A percentile compares a stretch with the other conserved stretches of the same genome.
Evolutionary conservation across 2,113 vertebrate genomes (phyloP).

Genomic region (Myodes glareolus): DNA sequence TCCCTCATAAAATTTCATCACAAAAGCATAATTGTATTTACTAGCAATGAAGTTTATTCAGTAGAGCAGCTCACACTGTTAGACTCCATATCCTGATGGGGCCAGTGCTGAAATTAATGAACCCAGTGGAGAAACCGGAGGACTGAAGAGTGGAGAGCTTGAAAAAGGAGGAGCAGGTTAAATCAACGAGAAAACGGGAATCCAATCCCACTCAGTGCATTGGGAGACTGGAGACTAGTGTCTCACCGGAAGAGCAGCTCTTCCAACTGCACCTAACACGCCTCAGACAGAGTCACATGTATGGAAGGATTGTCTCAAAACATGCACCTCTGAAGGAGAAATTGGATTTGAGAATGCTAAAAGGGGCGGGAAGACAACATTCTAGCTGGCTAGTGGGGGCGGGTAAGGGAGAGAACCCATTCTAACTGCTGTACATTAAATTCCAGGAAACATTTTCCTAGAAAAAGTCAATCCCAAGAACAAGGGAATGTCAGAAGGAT

Average conservation of each 20-base stretch:
- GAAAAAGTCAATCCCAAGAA: slow-evolving; percentile 11
- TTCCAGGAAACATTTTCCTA: neutral
- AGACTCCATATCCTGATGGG: neutral
- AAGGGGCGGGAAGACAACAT: neutral
- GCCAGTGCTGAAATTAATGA: slow-evolving; percentile 33
- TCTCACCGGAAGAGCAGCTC: neutral
- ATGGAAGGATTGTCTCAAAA: neutral
- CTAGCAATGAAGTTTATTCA: slow-evolving; percentile 46
- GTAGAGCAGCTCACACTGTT: slow-evolving; percentile 2
- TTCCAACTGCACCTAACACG: neutral
- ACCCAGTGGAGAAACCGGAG: slow-evolving; percentile 21
- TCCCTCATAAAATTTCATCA: slow-evolving; percentile 49
- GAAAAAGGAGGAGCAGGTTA: neutral
- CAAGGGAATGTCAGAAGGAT: neutral
- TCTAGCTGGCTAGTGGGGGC: neutral
- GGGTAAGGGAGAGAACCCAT: no score
- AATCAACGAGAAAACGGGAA: neutral
- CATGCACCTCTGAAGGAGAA: neutral
- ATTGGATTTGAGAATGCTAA: neutral
- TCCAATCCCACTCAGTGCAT: neutral
- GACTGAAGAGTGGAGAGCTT: neutral
- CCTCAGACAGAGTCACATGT: neutral
- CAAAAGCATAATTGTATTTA: slow-evolving; percentile 51
- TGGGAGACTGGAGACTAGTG: neutral
- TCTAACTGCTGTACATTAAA: neutral